Evolutionary conservation across 1,140 invertebrate species (phyloP).

Genomic region (Orchestia grillus): DNA sequence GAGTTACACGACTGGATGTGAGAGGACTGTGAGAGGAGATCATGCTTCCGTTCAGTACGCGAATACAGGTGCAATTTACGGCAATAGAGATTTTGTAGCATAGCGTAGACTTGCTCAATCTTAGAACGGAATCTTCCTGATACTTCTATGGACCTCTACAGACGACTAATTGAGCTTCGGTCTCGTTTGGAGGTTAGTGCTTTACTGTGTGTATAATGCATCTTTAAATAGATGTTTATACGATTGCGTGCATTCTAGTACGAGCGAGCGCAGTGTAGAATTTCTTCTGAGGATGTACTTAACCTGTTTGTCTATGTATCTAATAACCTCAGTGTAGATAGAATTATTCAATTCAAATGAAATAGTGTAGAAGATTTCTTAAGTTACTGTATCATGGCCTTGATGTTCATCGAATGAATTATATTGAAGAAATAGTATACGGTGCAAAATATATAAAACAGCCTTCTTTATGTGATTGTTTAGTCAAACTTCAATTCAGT

Average conservation of each 20-base stretch:
- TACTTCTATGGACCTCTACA: background rate
- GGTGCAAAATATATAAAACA: background rate
- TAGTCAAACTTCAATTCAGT: background rate
- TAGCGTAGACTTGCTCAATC: background rate
- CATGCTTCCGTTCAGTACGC: background rate
- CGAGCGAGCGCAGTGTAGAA: background rate
- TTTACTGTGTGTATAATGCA: slow-evolving; percentile 1
- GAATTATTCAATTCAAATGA: background rate
- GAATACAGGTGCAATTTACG: background rate
- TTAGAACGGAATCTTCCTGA: background rate
- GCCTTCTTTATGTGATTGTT: background rate
- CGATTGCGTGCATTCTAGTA: background rate
- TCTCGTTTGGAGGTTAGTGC: background rate
- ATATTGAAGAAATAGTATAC: background rate
- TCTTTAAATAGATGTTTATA: background rate
- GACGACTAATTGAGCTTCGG: background rate
- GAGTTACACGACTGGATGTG: background rate
- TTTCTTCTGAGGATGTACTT: background rate
- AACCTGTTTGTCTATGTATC: background rate
- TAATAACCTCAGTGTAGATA: background rate
- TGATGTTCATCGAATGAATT: background rate
- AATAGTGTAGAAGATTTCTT: background rate
- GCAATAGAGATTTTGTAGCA: background rate
- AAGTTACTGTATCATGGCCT: background rate
- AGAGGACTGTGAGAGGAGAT: background rate